phyloP scores from a whole-genome alignment of 2,113 vertebrate genomes.

The Cryptotis parvus region DNA sequence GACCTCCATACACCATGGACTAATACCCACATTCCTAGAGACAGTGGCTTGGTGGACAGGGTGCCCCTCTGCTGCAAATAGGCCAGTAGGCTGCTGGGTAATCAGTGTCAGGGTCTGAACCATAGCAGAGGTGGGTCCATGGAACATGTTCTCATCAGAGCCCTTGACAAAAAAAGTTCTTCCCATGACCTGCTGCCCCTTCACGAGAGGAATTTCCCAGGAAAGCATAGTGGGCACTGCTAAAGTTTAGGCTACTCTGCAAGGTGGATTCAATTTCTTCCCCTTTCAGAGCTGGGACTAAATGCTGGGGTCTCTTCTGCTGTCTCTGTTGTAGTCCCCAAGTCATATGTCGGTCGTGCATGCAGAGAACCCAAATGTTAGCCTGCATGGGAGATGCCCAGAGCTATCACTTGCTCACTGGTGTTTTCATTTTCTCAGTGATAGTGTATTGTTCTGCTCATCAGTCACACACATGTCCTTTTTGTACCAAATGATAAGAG shows the following conservation, averaged over 20 bases:
- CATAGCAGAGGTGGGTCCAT: not conserved
- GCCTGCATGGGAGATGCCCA: not conserved
- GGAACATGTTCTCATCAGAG: not conserved
- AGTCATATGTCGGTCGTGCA: not conserved
- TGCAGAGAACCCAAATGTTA: not conserved
- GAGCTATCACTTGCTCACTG: not conserved
- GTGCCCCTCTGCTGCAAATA: not conserved
- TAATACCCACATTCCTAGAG: not conserved
- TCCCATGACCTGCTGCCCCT: not conserved
- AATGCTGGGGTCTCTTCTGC: not conserved
- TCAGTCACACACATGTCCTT: not conserved
- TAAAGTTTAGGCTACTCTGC: not conserved
- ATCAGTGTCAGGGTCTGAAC: not conserved
- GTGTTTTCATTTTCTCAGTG: not conserved
- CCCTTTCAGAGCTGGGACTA: not conserved
- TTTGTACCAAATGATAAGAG: not conserved
- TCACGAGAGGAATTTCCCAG: not conserved
- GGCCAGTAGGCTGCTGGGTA: not conserved
- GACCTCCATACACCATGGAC: not conserved
- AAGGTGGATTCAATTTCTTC: not conserved
- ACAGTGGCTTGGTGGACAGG: not conserved
- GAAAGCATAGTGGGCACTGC: not conserved
- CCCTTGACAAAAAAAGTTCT: not conserved
- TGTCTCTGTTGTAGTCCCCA: not conserved
- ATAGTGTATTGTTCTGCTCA: not conserved